These are phyloP conservation scores for Gila orcuttii DNA, from an alignment of 2,113 vertebrate species.

Conservation along the genomic window DNA sequence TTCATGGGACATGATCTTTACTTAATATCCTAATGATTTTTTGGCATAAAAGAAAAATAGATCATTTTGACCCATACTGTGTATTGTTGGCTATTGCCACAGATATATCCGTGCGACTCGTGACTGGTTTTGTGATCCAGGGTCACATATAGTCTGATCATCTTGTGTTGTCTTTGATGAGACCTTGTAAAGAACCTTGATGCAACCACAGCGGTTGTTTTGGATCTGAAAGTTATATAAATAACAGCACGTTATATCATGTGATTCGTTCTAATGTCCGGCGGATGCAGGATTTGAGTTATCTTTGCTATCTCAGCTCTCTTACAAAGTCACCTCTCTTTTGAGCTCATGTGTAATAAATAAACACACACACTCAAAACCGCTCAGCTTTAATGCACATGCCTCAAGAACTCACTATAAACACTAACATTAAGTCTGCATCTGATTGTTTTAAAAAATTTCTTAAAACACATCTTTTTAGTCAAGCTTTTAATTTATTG, in stretches of 20 bases:
- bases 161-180: not conserved
- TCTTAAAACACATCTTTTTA: no score
- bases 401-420: not conserved
- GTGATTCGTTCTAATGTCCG: not conserved
- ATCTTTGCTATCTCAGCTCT: not conserved
- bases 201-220: not conserved
- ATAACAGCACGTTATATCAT: not conserved
- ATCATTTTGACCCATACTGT: no score
- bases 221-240: not conserved
- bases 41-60: no score
- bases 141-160: not conserved
- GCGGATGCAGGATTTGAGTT: not conserved
- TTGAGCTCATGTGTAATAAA: constrained; percentile 22
- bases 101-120: no score
- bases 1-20: no score
- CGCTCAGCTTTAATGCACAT: not conserved
- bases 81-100: no score
- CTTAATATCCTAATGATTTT: no score
- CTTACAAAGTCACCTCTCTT: constrained; percentile 18
- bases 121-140: no score
- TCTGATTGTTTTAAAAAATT: no score
- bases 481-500: no score
- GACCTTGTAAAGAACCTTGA: not conserved
- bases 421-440: not conserved
- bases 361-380: not conserved